Evolutionary conservation across 2,888 invertebrate genomes (phyloP).

Genomic region (Tipula lateralis): DNA sequence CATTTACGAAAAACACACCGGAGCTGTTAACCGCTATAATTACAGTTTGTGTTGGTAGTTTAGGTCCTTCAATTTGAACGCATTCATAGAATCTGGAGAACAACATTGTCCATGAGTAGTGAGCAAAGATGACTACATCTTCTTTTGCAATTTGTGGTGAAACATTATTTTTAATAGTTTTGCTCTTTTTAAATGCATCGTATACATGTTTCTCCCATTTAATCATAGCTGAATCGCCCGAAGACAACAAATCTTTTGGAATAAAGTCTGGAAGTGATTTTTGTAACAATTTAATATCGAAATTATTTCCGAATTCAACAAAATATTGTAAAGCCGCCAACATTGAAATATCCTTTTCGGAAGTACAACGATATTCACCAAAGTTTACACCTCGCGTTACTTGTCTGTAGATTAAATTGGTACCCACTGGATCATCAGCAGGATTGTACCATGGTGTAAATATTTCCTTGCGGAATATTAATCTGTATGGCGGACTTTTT

Average conservation of each 20-base stretch:
- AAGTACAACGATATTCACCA: slow-evolving; percentile 83
- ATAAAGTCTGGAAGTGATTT: slow-evolving; percentile 40
- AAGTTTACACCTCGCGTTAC: slow-evolving; percentile 81
- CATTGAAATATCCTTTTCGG: slow-evolving; percentile 80
- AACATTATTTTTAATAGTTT: slow-evolving; percentile 63
- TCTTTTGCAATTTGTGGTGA: slow-evolving; percentile 72
- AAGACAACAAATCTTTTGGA: slow-evolving; percentile 47
- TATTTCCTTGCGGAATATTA: slow-evolving; percentile 84
- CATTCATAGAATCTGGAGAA: slow-evolving; percentile 94
- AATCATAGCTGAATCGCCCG: slow-evolving; percentile 58
- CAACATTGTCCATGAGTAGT: slow-evolving; percentile 88
- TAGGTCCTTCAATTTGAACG: slow-evolving; percentile 66
- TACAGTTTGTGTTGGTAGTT: slow-evolving; percentile 64
- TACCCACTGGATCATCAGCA: slow-evolving; percentile 70
- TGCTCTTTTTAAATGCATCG: slow-evolving; percentile 65
- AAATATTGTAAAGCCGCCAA: slow-evolving; percentile 88
- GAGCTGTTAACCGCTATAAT: slow-evolving; percentile 94
- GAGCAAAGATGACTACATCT: slow-evolving; percentile 86
- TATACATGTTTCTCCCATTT: slow-evolving; percentile 70
- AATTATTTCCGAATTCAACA: slow-evolving; percentile 67
- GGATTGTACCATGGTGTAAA: slow-evolving; percentile 92
- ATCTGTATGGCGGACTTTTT: slow-evolving; percentile 79
- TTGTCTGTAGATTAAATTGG: slow-evolving; percentile 85
- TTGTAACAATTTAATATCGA: slow-evolving; percentile 55
- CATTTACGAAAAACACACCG: slow-evolving; percentile 87